phyloP scores from a whole-genome alignment of 2,113 vertebrate genomes.

The Proteles cristata region DNA sequence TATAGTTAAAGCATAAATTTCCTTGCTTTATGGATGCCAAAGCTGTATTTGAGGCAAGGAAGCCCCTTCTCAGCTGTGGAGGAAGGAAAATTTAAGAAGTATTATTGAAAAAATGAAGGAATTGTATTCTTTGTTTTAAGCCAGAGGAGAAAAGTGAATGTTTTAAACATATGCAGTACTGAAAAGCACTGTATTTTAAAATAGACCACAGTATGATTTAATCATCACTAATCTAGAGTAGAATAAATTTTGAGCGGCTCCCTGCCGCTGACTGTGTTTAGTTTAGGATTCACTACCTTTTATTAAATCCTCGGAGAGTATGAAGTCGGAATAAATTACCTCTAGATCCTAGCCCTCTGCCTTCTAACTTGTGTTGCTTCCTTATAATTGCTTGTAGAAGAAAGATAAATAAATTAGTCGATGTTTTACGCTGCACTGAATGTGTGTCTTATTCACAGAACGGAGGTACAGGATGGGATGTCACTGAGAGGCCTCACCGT shows the following conservation, averaged over 20 bases:
- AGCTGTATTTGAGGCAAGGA: not conserved
- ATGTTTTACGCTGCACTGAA: not conserved
- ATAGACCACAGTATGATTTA: slow-evolving; percentile 58
- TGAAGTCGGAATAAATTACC: slow-evolving; percentile 66
- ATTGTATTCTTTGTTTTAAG: slow-evolving; percentile 58
- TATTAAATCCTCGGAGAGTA: slow-evolving; percentile 60
- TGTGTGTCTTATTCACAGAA: not conserved
- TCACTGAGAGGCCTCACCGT: not conserved
- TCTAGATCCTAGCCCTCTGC: slow-evolving; percentile 4
- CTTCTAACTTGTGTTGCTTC: slow-evolving; percentile 45
- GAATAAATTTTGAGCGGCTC: slow-evolving; percentile 54
- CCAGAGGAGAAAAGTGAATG: slow-evolving; percentile 43
- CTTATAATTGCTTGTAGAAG: slow-evolving; percentile 44
- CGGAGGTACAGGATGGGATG: accelerated
- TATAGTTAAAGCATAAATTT: not conserved
- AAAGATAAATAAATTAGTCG: not conserved
- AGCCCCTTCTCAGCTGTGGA: not conserved
- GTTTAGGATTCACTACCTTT: slow-evolving; percentile 71
- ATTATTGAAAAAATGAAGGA: not conserved
- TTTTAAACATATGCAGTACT: slow-evolving; percentile 55
- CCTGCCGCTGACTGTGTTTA: slow-evolving; percentile 29
- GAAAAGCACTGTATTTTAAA: slow-evolving; percentile 59
- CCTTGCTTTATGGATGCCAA: not conserved
- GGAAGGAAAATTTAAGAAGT: slow-evolving; percentile 39
- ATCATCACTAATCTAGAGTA: slow-evolving; percentile 61